Evolutionary conservation across 2,888 invertebrate species (phyloP), one percentile per base, ranked within the genome.

Genomic region (Mimumesa dahlbomi): DNA sequence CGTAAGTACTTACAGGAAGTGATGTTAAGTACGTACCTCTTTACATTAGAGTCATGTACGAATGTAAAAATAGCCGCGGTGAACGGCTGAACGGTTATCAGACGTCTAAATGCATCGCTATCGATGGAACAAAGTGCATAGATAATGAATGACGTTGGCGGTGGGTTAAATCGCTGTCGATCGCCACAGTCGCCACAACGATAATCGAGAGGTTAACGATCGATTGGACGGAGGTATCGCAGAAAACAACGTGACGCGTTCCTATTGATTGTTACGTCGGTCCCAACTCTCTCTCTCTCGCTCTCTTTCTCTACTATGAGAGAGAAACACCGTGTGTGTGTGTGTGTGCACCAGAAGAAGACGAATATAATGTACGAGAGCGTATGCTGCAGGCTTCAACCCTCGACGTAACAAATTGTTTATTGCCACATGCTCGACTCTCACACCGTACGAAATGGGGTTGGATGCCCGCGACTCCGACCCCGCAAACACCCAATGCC

Each of bases 381-480:
- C 73, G 64, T 69, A 74, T 56, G 68, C 73, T 34, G 61, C 57
- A 53, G 50, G 62, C 49, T 31, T 63, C 71, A 66, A 79, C 79
- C 79, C 79, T 69, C 65, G 70, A 74, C 73, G 81, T 80, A 85
- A 84, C 84, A 84, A 86, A 86, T 85, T 85, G 84, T 83, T 85
- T 85, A 85, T 84, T 77, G 81, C 83, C 85, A 84, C 83, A 81
- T 82, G 84, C 83, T 84, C 79, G 74, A 67, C 74, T 85, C 81
- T 78, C 83, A 82, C 79, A 83, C 69, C 64, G 74, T 66, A 54
- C 54, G 76, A 58, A 74, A 74, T 64, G 63, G 73, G 79, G 76
- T 65, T 65, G 79, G 58, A 14, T 56, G 63, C 59, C 57, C 59
- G 62, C 72, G 72, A 69, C 66, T 59, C 56, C 66, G 50, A 38